Percentiles rank a stretch among this genome's conserved stretches.
phyloP scores from a whole-genome alignment of 2,797 vertebrate species.

The Hypotaenidia philippensis region DNA sequence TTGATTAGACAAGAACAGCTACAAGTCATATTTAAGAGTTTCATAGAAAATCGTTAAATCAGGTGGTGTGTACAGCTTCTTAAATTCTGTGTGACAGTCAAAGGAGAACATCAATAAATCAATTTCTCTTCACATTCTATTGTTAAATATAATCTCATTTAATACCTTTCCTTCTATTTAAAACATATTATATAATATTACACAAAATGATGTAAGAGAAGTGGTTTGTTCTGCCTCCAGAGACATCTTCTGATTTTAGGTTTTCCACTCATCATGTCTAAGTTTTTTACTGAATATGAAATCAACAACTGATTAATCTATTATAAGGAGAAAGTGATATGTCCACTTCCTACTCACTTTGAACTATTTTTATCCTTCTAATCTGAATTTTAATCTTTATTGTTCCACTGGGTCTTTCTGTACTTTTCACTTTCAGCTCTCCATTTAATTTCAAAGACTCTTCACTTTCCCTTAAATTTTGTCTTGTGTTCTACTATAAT shows the following conservation, averaged over 20 bases:
- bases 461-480: neutral
- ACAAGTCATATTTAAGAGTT: neutral
- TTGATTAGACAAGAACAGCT: neutral
- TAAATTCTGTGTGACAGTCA: neutral
- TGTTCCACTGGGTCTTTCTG: neutral
- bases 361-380: neutral
- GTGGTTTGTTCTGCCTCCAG: neutral
- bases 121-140: neutral
- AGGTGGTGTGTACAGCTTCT: neutral
- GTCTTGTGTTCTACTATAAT: neutral
- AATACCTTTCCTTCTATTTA: neutral
- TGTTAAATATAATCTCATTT: neutral
- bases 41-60: neutral
- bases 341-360: neutral
- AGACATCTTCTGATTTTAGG: neutral
- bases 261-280: neutral
- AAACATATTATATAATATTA: neutral
- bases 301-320: neutral
- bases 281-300: neutral
- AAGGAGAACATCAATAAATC: neutral
- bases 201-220: neutral
- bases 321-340: neutral
- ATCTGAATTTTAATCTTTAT: neutral
- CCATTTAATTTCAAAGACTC: neutral
- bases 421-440: neutral